phyloP scores from a whole-genome alignment of 2,888 invertebrate genomes.

The Bugulina stolonifera region DNA sequence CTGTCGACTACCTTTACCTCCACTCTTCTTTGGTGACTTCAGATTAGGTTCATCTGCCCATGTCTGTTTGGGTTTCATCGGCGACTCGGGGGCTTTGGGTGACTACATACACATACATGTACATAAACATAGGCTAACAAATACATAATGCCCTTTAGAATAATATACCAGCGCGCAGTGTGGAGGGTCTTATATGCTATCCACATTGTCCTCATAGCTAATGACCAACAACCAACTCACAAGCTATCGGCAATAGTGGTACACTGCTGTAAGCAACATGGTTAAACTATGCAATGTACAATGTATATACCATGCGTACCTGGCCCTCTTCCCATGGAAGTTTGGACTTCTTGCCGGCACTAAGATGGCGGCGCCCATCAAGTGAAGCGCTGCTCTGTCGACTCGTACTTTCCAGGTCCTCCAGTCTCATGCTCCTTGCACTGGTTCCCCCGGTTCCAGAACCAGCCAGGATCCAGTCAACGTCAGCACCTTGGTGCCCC shows the following conservation, averaged over 20 bases:
- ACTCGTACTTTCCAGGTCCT: constrained; percentile 35
- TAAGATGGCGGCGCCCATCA: constrained; percentile 21
- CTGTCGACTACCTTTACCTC: not conserved
- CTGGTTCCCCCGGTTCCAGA: constrained; percentile 38
- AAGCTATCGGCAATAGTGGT: too few relatives aligned
- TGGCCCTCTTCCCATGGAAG: constrained; percentile 50
- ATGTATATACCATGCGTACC: constrained; percentile 30
- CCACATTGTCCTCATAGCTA: too few relatives aligned
- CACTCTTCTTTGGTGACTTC: not conserved
- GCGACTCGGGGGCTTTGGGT: not conserved
- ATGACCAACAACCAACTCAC: too few relatives aligned
- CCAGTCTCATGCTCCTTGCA: constrained; percentile 38
- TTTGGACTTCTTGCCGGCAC: constrained; percentile 34
- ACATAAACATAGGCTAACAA: too few relatives aligned
- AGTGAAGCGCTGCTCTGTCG: constrained; percentile 18
- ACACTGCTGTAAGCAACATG: too few relatives aligned
- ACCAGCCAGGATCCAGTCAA: constrained; percentile 69
- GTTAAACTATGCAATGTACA: too few relatives aligned
- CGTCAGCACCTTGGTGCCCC: constrained; percentile 59
- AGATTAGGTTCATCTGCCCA: not conserved
- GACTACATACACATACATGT: not conserved
- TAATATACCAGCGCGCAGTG: too few relatives aligned
- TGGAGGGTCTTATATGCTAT: too few relatives aligned
- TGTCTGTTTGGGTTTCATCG: not conserved
- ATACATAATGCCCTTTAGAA: too few relatives aligned